Base-by-base conservation (phyloP, 2,113 vertebrate species). In the Abramis brama region DNA sequence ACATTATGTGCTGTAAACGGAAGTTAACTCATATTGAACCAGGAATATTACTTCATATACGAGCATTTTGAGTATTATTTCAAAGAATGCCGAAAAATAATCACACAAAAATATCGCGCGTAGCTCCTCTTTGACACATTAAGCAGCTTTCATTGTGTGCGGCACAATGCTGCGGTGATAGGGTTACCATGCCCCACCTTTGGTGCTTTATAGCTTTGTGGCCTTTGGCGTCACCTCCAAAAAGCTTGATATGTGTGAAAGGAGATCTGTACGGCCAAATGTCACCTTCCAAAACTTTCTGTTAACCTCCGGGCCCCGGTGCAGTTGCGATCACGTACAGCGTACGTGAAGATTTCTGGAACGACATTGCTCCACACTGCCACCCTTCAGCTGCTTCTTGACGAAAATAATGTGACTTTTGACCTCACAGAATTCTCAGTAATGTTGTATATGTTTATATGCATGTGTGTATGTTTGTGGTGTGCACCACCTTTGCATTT, bases 81-180 rank as follows among this genome's bases (percentile, higher is more conserved):
- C 15, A 59, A 43, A 62, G 52, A 71, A 86, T 62, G 66, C 50
- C 30, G 39, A 70, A 68, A 82, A 50, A 70, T n/a, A 78, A 77
- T 73, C 62, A 79, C 43, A 80, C 13, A 55, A 73, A 71, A 73
- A 73, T 19, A 73, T 71, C 36, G 36, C 27, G 27, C 27, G 27
- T 27, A 27, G 27, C 27, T 27, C 27, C 52, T 59, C 66, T 85
- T 86, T 68, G 57, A 64, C 87, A 88, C 88, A 90, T 88, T 73
- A 91, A 92, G 87, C 89, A 90, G 86, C 86, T 89, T 83, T 75
- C 68, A 91, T 95, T 95, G 94, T 94, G 87, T 89, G 66, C 80
- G 68, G 86, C 88, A 94, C 93, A 95, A 95, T 92, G 4, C 86
- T 59, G 0, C 10, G 52, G 86, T 43, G 91, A 92, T 94, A 84